Base-by-base conservation (phyloP, 2,113 vertebrate species). In the Urocynchramus pylzowi region DNA sequence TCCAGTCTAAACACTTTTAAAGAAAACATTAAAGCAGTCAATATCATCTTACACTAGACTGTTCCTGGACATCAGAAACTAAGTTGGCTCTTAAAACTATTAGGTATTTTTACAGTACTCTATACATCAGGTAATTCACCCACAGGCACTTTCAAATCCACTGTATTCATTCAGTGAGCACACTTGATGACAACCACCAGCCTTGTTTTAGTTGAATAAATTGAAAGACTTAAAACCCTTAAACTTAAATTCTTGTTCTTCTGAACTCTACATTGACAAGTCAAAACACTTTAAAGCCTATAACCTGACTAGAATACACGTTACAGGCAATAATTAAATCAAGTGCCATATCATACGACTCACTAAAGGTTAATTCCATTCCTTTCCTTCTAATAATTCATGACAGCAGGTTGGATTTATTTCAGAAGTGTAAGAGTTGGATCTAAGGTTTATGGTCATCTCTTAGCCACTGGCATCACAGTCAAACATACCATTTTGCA, bases 381-480 rank as follows among this genome's bases (percentile, higher is more conserved):
- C 44, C 52, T 17, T 75, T 61, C 75, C 89, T 56, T 88, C 53
- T 90, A 88, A 80, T 30, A 69, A 79, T 4, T 22, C 7, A 7
- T 33, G 95, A 94, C 95, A 93, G 85, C 70, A 95, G 85, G 88
- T 83, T 91, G 88, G 88, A 87, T 93, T 85, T 95, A 85, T 94
- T 95, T 97, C 95, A 94, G 57, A 90, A 85, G 78, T 56, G 47
- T 76, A 85, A 79, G 78, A 93, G 61, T 19, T 77, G 82, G 78
- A 94, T 69, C 53, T 96, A 64, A 96, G 90, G 75, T 94, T 93
- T 92, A 75, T 19, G 90, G 88, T 87, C 95, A 95, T 92, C 90
- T 94, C 82, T 31, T 95, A 82, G 90, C 95, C 94, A 77, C 79
- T 83, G 94, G 95, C 95, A 85, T 60, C 68, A 49, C 35, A 92